phyloP scores from a whole-genome alignment of 1,140 invertebrate species.

The Hylaeus volcanicus region DNA sequence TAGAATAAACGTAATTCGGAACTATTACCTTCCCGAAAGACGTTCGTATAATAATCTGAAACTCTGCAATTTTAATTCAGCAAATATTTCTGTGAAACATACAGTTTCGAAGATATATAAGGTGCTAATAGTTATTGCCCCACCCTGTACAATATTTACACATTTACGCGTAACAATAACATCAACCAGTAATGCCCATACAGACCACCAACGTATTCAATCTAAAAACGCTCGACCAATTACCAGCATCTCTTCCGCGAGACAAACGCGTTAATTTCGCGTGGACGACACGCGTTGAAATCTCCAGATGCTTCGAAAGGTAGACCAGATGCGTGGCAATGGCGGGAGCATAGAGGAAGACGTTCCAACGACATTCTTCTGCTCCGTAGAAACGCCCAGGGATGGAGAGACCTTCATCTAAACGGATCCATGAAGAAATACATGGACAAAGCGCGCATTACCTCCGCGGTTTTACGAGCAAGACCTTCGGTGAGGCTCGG shows the following conservation, averaged over 20 bases:
- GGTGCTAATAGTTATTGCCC: too few species aligned
- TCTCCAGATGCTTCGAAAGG: background rate
- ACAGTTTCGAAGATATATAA: too few species aligned
- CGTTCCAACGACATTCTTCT: background rate
- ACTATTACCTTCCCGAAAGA: too few species aligned
- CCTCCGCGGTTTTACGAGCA: slow-evolving; percentile 40
- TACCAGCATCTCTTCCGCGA: background rate
- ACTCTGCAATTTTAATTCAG: too few species aligned
- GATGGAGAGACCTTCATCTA: background rate
- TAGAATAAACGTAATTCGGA: too few species aligned
- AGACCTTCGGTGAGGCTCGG: slow-evolving; percentile 1
- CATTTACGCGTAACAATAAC: too few species aligned
- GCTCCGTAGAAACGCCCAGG: background rate
- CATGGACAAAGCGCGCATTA: slow-evolving; percentile 19
- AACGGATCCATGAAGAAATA: slow-evolving; percentile 16
- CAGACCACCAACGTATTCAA: too few species aligned
- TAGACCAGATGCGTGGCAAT: slow-evolving; percentile 8
- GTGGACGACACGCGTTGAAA: background rate
- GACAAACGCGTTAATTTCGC: background rate
- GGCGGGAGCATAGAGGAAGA: background rate
- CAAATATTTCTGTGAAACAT: too few species aligned
- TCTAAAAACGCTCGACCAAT: too few species aligned
- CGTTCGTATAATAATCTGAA: too few species aligned
- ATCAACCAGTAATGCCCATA: too few species aligned
- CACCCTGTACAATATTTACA: too few species aligned